These are phyloP conservation scores for Ardeotis arabs DNA, from an alignment of 2,113 vertebrate species.

Conservation along the genomic window DNA sequence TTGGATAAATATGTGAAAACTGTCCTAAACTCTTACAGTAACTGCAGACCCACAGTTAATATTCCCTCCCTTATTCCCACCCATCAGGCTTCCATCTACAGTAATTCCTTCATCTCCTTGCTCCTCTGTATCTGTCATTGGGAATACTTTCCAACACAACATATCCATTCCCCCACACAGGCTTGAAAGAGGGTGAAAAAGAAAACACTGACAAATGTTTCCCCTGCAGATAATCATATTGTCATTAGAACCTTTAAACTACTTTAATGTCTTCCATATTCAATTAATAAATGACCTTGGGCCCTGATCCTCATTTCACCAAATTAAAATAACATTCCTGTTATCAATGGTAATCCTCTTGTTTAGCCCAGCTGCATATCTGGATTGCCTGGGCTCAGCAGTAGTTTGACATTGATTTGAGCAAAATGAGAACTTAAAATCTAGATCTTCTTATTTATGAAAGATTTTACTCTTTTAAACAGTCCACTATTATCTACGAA, in stretches of 20 bases:
- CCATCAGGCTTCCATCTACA: background rate
- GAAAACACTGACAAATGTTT: conserved; percentile 21
- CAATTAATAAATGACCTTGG: background rate
- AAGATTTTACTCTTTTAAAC: background rate
- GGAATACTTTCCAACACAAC: conserved; percentile 3
- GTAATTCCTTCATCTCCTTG: background rate
- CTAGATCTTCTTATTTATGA: background rate
- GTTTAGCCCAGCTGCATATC: background rate
- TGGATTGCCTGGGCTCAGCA: background rate
- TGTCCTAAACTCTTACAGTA: conserved; percentile 8
- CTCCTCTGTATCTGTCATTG: background rate
- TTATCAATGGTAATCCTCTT: background rate
- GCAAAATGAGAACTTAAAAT: background rate
- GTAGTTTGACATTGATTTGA: background rate
- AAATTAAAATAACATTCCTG: background rate
- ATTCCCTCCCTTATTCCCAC: background rate
- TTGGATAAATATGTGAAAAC: conserved; percentile 60
- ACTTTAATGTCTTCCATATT: background rate
- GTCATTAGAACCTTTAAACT: background rate
- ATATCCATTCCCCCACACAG: background rate
- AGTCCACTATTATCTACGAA: background rate
- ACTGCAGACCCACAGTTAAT: background rate
- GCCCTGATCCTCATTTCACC: background rate
- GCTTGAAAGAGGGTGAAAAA: conserved; percentile 7
- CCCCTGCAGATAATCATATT: conserved; percentile 12